Base-by-base conservation (phyloP, 2,888 invertebrate genomes). In the Spilosoma lubricipeda region DNA sequence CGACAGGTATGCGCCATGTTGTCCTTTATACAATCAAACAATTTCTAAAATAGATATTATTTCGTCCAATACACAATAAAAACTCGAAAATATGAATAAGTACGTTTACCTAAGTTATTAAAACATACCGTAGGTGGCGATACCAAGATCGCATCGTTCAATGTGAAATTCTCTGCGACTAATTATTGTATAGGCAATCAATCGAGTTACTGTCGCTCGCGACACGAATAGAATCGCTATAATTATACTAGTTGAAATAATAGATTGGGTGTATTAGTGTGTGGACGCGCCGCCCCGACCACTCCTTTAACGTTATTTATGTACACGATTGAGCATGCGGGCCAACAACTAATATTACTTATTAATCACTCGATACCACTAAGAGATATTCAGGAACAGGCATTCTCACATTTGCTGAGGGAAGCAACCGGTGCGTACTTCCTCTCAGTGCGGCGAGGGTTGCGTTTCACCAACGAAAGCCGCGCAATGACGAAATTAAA, bases 131-230 rank as follows among this genome's bases (percentile, higher is more conserved):
- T 83, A 79, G 83, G 81, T 80, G 80, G 84, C 77, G 77, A 73
- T 65, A 64, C 72, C n/a, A 70, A 68, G 77, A 85, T 85, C 82
- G 80, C 77, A 69, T 82, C 77, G 78, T 80, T 11, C 82, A 77
- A 80, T 76, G 79, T 77, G 70, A 78, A 82, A 79, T 81, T 82
- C 80, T 80, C 77, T 80, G 77, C 75, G 82, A 85, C 87, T 92
- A 92, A 91, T 91, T 90, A 90, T 56, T 23, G n/a, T 90, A 92
- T 87, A 86, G 85, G 88, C 88, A 89, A 90, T 91, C 90, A 91
- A 92, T 92, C 88, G 90, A 89, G 90, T 90, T 88, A 90, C 88
- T 88, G 89, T 82, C 87, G 87, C 85, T 81, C 82, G 86, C 82
- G 88, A 89, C 89, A 87, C 82, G 80, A 90, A 89, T 90, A 90